Base-by-base conservation (phyloP, 2,797 vertebrate genomes). In the Saxicola maurus region DNA sequence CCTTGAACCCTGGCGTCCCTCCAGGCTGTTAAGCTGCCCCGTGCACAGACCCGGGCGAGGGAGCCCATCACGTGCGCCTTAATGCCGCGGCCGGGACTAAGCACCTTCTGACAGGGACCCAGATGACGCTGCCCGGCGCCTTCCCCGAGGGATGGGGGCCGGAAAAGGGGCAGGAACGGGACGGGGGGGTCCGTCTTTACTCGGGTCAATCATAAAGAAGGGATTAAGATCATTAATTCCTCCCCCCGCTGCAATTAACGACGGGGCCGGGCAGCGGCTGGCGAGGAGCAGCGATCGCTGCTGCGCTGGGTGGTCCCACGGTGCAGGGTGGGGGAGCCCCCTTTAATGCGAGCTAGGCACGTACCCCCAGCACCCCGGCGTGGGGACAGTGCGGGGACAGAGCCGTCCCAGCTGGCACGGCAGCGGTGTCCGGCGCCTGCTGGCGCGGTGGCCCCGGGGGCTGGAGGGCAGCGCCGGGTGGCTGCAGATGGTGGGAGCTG, bases 211-310 rank as follows among this genome's bases (percentile, higher is more conserved):
- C 90, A 92, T 88, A 92, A 94, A 94, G 94, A 94, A 88, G 68
- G 89, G 94, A 94, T 95, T 95, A 95, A 92, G 92, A 91, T 90
- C 85, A 91, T 94, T 94, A 94, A 90, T 89, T 92, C 91, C 82
- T 81, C 87, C 52, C 87, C 91, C 81, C 21, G 2, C 81, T 69
- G 75, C 87, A 95, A 89, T 94, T 94, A 94, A 81, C 61, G 79
- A 15, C 15, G 18, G 2, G 23, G 33, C 52, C 2, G 20, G 73
- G 77, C 80, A 61, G 87, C 21, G 75, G 72, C 84, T 77, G 72
- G 65, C 1, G 6, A 73, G 33, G 78, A 67, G 89, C 72, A 60
- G 78, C 37, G 83, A 2, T 17, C 27, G 66, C 48, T 31, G 64
- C 67, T 61, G 83, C 0, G 20, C 37, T 45, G 84, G 65, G 72